These are phyloP conservation scores for Melipona quadrifasciata DNA, from an alignment of 1,140 invertebrate genomes.

Conservation along the genomic window DNA sequence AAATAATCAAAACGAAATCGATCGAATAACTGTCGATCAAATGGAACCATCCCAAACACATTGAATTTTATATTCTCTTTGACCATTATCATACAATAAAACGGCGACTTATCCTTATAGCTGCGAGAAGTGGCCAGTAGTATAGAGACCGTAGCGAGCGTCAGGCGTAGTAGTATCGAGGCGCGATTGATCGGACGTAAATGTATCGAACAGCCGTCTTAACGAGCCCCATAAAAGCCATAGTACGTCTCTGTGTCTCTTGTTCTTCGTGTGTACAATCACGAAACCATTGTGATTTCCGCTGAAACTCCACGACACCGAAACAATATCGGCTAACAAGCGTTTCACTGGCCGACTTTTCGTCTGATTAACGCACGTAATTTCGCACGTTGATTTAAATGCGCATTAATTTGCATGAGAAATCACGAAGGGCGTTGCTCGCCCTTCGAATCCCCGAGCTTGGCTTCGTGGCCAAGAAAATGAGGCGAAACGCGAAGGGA, in stretches of 20 bases:
- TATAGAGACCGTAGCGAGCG: neutral
- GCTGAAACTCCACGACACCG: neutral
- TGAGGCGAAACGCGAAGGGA: neutral
- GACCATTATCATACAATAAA: neutral
- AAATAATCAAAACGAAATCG: neutral
- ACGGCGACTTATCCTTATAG: neutral
- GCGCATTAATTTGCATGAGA: constrained; percentile 31
- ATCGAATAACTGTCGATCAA: neutral
- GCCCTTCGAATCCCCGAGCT: neutral
- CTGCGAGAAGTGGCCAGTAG: constrained; percentile 2
- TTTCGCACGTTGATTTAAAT: neutral
- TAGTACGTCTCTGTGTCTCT: neutral
- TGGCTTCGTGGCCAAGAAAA: neutral
- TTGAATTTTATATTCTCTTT: neutral
- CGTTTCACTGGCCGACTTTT: constrained; percentile 1
- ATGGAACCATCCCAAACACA: neutral
- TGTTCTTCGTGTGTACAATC: neutral
- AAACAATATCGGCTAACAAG: constrained; percentile 21
- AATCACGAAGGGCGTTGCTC: neutral
- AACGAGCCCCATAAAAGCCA: constrained; percentile 18
- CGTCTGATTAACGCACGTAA: constrained; percentile 26
- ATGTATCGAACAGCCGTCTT: neutral
- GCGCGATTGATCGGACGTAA: neutral
- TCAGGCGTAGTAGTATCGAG: neutral
- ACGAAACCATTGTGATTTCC: neutral